Conservation (phyloP, 1,140 invertebrate genomes). For the Caenorhabditis latens region DNA sequence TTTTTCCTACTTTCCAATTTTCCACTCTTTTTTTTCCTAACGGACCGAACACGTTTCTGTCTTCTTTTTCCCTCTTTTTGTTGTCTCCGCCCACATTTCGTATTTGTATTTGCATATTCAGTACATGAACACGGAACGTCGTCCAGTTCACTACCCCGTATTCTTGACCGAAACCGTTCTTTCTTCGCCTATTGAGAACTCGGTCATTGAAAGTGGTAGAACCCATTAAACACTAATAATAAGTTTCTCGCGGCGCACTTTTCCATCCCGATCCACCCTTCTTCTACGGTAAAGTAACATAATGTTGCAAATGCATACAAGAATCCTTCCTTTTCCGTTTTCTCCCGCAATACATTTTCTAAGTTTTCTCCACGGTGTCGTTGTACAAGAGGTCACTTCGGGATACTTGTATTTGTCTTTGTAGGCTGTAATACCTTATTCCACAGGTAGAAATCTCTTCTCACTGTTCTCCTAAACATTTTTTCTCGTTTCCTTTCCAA, state of each 20-base stretch:
- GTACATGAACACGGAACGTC: constrained; percentile 5
- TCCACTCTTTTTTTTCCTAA: neutral
- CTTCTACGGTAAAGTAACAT: constrained; percentile 44
- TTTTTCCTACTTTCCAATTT: constrained; percentile 40
- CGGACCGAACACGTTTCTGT: neutral
- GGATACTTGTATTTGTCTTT: neutral
- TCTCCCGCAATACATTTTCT: neutral
- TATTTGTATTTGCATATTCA: constrained; percentile 32
- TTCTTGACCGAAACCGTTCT: constrained; percentile 40
- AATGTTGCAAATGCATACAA: constrained; percentile 53
- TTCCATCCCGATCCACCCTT: constrained; percentile 42
- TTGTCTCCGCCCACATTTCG: neutral
- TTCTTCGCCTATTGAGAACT: constrained; percentile 21
- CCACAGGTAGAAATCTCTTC: no score
- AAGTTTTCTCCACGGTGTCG: neutral
- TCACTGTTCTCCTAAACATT: neutral
- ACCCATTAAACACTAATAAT: constrained; percentile 56
- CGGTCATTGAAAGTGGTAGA: constrained; percentile 35
- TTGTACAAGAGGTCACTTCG: constrained; percentile 35
- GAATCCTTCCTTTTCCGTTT: neutral
- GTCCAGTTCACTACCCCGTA: neutral
- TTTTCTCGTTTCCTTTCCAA: neutral
- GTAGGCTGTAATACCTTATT: no score
- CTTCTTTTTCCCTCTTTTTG: neutral
- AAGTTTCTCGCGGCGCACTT: constrained; percentile 52